Evolutionary conservation across 2,113 vertebrate species (phyloP), one percentile per base, ranked within the genome.

Genomic region (Acrocephalus kingi): DNA sequence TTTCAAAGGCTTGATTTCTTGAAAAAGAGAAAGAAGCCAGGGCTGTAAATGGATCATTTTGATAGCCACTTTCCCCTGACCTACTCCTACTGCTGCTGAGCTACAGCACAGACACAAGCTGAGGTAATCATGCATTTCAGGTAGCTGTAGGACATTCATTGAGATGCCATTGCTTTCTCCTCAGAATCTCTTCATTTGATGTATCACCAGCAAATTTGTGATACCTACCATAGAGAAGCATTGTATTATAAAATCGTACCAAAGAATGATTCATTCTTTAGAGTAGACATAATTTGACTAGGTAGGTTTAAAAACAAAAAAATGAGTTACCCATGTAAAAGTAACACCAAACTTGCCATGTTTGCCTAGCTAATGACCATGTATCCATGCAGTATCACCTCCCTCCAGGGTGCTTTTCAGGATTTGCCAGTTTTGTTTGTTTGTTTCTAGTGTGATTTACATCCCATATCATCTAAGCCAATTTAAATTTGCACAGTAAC

Each of bases 1-100:
- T 67, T 96, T 74, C 48, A 89, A 94, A 94, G 74, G 55, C 45
- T 59, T 24, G 8, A 18, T 91, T 93, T 90, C 66, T 84, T 92
- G 30, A 54, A 84, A 87, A 96, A 84, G 74, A 62, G 28, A 75
- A 84, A 81, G 68, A 87, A 66, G 1, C 2, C 46, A 92, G 23
- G 64, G 37, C 49, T 43, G 69, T 74, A 84, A 95, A 74, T 77
- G 74, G 69, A 83, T 71, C 54, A 90, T 76, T 97, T 76, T 89
- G 89, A 95, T 43, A 75, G 85, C 11, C 19, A 69, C 27, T 95
- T 92, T 96, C 76, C 27, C 90, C 69, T 84, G 90, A 58, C 14
- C 54, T 67, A 80, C 33, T 80, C 55, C 30, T 72, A 9, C 68
- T 73, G 75, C 56, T 79, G 83, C 77, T 89, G 59, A 54, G 78